phyloP scores from a whole-genome alignment of 1,140 invertebrate species.

The Coptotermes formosanus region DNA sequence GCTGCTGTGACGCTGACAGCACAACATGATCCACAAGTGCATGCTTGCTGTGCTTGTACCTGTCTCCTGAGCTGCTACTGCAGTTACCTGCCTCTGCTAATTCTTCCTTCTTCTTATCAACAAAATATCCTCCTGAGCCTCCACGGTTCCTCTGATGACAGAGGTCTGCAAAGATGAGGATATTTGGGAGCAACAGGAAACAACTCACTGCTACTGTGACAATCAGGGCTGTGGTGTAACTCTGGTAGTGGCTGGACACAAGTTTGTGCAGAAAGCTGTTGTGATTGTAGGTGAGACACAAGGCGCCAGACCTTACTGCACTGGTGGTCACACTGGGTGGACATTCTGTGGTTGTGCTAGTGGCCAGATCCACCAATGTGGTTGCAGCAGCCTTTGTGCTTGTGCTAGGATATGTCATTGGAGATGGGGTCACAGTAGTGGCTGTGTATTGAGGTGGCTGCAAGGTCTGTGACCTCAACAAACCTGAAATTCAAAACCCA shows the following conservation, averaged over 20 bases:
- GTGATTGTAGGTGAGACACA: constrained; percentile 49
- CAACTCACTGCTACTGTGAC: constrained; percentile 91
- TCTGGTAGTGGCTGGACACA: constrained; percentile 77
- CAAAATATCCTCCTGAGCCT: constrained; percentile 49
- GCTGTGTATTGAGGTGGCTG: constrained; percentile 54
- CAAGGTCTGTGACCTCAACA: constrained; percentile 66
- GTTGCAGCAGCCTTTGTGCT: constrained; percentile 39
- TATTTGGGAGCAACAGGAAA: constrained; percentile 83
- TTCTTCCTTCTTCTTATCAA: constrained; percentile 68
- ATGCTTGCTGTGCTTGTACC: constrained; percentile 56
- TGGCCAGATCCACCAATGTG: constrained; percentile 45
- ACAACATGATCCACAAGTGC: constrained; percentile 48
- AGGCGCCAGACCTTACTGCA: background rate
- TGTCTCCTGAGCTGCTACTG: constrained; percentile 49
- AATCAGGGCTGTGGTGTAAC: constrained; percentile 85
- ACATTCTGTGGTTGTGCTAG: constrained; percentile 61
- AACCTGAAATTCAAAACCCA: constrained; percentile 50
- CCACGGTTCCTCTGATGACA: constrained; percentile 83
- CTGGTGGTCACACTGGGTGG: constrained; percentile 59
- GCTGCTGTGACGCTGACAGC: constrained; percentile 54
- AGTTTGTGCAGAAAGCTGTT: constrained; percentile 70
- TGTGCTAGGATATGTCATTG: constrained; percentile 42
- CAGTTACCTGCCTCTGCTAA: constrained; percentile 67
- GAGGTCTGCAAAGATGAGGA: constrained; percentile 91
- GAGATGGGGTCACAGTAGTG: constrained; percentile 44